A percentile compares a stretch with the other conserved stretches of the same genome.
Evolutionary conservation across 1,140 invertebrate species (phyloP).

Genomic region (Meteorus sp.): DNA sequence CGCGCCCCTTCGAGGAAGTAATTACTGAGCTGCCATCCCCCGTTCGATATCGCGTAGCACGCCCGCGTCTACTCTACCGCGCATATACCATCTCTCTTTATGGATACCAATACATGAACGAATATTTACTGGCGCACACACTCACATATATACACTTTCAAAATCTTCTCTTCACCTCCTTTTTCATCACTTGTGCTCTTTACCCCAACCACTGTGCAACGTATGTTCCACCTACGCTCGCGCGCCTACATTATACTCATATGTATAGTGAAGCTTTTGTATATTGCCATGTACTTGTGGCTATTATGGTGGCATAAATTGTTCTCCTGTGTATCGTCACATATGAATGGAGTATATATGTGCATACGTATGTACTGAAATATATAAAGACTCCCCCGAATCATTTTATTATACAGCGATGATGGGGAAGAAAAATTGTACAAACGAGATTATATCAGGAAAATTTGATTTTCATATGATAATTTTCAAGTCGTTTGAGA

Average conservation of each 20-base stretch:
- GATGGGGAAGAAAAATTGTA: no score
- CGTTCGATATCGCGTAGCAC: constrained; percentile 46
- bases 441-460: no score
- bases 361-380: background rate
- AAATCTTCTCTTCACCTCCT: background rate
- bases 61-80: constrained; percentile 26
- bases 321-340: background rate
- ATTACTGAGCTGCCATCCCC: constrained; percentile 49
- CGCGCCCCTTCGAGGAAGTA: constrained; percentile 46
- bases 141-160: no score
- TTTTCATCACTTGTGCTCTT: background rate
- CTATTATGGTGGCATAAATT: constrained; percentile 25
- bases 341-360: background rate
- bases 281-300: constrained; percentile 11
- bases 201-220: constrained; percentile 1
- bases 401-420: no score
- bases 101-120: no score
- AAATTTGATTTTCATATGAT: no score
- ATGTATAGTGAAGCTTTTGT: constrained; percentile 19
- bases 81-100: constrained; percentile 1
- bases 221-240: constrained; percentile 26
- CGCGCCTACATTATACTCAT: constrained; percentile 20
- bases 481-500: no score
- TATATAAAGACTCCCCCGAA: background rate
- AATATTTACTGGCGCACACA: no score